Conservation (phyloP, 2,797 vertebrate species). For the Echiichthys vipera region DNA sequence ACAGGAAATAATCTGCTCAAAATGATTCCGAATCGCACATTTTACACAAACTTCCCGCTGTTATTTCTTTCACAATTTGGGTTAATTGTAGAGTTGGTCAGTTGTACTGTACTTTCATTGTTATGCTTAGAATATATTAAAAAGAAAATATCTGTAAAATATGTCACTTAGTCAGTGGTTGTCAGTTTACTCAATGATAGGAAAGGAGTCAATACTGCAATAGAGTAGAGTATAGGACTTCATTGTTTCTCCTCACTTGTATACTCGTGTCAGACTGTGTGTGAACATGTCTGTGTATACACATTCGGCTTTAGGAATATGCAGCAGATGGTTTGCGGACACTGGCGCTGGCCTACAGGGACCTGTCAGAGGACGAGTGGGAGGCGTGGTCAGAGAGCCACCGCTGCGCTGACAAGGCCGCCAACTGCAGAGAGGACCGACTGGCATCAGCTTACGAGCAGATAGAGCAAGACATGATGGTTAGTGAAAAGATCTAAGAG, state of each 20-base stretch:
- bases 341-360: conserved; percentile 90
- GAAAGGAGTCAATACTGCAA: no score
- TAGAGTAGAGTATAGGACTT: no score
- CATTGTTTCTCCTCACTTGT: neutral
- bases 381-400: conserved; percentile 87
- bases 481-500: conserved; percentile 58
- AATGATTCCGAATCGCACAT: no score
- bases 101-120: no score
- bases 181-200: no score
- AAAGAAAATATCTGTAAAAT: no score
- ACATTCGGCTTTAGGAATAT: conserved; percentile 85
- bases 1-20: no score
- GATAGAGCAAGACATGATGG: conserved; percentile 94
- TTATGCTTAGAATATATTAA: no score
- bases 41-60: no score
- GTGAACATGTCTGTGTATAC: conserved; percentile 14
- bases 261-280: neutral
- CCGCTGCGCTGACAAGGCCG: conserved; percentile 81
- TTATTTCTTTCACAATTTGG: no score
- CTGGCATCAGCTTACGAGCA: conserved; percentile 90
- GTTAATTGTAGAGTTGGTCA: no score
- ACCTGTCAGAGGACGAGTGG: conserved; percentile 91
- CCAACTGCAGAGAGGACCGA: conserved; percentile 88
- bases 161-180: no score
- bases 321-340: conserved; percentile 92